Percentiles rank a stretch among this genome's conserved stretches.
phyloP scores from a whole-genome alignment of 1,140 invertebrate species.

The Bradynema listronoti region DNA sequence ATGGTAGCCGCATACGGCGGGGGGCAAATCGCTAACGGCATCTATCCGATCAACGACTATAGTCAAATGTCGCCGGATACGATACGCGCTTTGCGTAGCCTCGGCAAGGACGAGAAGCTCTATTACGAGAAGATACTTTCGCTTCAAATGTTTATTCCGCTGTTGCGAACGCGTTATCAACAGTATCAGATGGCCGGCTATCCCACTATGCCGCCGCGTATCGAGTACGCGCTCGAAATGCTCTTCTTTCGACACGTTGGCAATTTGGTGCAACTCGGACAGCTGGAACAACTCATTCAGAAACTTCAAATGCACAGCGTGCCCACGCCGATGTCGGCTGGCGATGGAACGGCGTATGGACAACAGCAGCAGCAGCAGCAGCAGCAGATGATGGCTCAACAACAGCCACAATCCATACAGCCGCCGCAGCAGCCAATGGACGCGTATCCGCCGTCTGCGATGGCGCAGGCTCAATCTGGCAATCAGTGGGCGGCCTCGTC shows the following conservation, averaged over 20 bases:
- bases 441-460: background rate
- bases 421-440: background rate
- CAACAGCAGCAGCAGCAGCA: constrained; percentile 17
- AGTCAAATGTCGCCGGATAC: constrained; percentile 31
- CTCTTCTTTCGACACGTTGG: constrained; percentile 23
- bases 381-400: constrained; percentile 4
- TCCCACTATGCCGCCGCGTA: constrained; percentile 17
- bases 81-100: constrained; percentile 12
- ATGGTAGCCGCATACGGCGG: too few relatives aligned
- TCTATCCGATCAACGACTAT: constrained; percentile 19
- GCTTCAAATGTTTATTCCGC: constrained; percentile 23
- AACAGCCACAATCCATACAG: background rate
- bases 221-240: constrained; percentile 31
- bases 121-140: constrained; percentile 36
- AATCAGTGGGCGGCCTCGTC: too few relatives aligned
- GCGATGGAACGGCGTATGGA: constrained; percentile 2
- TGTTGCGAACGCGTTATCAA: constrained; percentile 9
- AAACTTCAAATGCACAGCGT: background rate
- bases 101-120: constrained; percentile 29
- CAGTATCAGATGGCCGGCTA: background rate
- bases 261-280: constrained; percentile 1
- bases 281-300: constrained; percentile 5
- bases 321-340: background rate
- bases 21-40: background rate
- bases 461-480: too few relatives aligned